phyloP scores from a whole-genome alignment of 2,113 vertebrate genomes.

The Hydrochoerus hydrochaeris region DNA sequence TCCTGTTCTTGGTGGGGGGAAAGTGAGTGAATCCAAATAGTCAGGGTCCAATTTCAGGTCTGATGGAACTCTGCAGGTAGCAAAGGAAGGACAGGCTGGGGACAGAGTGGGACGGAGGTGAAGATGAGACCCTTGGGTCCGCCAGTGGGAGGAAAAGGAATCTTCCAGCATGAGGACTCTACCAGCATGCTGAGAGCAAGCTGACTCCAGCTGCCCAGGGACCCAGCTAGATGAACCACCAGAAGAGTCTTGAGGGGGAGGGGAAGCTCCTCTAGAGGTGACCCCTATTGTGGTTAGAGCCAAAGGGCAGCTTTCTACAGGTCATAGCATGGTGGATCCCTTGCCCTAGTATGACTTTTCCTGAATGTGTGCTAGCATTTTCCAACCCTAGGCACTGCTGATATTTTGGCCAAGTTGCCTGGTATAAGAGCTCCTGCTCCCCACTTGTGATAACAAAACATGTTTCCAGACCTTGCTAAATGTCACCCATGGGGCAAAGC shows the following conservation, averaged over 20 bases:
- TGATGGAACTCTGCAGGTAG: neutral
- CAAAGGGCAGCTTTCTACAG: rapidly evolving
- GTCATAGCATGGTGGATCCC: rapidly evolving
- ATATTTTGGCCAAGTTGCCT: neutral
- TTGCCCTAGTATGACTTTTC: rapidly evolving
- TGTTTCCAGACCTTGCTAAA: neutral
- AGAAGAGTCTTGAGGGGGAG: neutral
- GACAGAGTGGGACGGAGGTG: neutral
- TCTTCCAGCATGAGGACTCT: neutral
- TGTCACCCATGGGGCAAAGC: neutral
- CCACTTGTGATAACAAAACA: neutral
- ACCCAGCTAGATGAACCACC: neutral
- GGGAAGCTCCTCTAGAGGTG: neutral
- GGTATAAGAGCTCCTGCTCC: neutral
- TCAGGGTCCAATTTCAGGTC: neutral
- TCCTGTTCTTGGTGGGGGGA: neutral
- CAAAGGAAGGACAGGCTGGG: neutral
- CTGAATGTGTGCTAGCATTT: neutral
- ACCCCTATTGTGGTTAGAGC: neutral
- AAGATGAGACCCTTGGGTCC: neutral
- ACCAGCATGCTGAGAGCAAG: neutral
- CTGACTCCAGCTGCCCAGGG: no score
- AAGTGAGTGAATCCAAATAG: neutral
- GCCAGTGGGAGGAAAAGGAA: neutral
- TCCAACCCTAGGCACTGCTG: neutral